Evolutionary conservation across 2,797 vertebrate genomes (phyloP).

Genomic region (Sebastiscus tertius): DNA sequence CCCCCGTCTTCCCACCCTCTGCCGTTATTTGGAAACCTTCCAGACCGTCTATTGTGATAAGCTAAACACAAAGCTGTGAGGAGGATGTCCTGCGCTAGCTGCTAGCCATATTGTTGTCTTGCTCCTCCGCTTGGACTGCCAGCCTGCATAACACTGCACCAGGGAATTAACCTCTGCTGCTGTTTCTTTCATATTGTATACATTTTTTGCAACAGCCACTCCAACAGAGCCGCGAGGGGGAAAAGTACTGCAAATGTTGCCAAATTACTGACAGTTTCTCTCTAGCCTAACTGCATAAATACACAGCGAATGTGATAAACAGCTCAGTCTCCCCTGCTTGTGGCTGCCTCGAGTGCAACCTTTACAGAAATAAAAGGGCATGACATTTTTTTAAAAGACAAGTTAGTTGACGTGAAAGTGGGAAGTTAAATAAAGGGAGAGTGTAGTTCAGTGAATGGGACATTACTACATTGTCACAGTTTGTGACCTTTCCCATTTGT

Average conservation of each 20-base stretch:
- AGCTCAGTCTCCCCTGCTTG: constrained; percentile 44
- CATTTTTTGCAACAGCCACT: constrained; percentile 26
- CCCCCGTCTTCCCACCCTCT: constrained; percentile 57
- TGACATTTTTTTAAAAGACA: constrained; percentile 60
- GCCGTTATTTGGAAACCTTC: constrained; percentile 66
- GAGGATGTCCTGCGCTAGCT: constrained; percentile 61
- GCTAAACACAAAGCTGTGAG: constrained; percentile 64
- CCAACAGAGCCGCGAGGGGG: constrained; percentile 8
- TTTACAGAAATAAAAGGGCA: constrained; percentile 70
- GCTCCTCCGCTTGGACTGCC: constrained; percentile 57
- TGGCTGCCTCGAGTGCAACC: constrained; percentile 58
- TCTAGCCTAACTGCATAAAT: constrained; percentile 34
- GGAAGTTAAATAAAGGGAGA: constrained; percentile 60
- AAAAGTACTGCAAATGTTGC: constrained; percentile 43
- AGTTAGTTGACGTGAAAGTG: constrained; percentile 50
- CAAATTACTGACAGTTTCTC: constrained; percentile 63
- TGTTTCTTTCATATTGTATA: constrained; percentile 41
- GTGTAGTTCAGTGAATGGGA: constrained; percentile 61
- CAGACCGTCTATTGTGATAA: constrained; percentile 70
- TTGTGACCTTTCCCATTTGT: constrained; percentile 74
- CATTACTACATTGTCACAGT: constrained; percentile 66
- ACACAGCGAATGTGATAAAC: constrained; percentile 55
- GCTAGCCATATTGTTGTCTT: constrained; percentile 63
- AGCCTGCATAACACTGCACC: constrained; percentile 50
- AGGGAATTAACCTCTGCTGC: constrained; percentile 66